A percentile compares a stretch with the other conserved stretches of the same genome.
Evolutionary conservation across 53 echinoderm and acorn worm species (phyloP).

Genomic region (Patiria pectinifera): DNA sequence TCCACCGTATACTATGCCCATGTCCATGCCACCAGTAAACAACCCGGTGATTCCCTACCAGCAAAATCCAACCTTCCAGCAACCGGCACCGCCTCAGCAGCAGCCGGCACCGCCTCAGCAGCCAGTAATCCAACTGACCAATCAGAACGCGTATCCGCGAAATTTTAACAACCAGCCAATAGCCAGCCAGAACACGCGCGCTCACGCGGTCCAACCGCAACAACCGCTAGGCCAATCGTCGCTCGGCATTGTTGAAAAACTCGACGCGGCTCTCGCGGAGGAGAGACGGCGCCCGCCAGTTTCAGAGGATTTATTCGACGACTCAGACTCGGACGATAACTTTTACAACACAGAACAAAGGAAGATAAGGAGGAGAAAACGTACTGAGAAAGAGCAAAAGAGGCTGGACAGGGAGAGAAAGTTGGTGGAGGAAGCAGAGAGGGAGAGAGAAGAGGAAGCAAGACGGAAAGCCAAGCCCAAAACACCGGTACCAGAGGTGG

Average conservation of each 20-base stretch:
- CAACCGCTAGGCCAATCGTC: not conserved
- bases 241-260: slow-evolving; percentile 16
- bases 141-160: not conserved
- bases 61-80: slow-evolving; percentile 10
- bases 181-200: not conserved
- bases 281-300: slow-evolving; percentile 16
- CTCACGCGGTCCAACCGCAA: not conserved
- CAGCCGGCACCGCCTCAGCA: not conserved
- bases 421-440: slow-evolving; percentile 8
- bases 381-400: slow-evolving; percentile 13
- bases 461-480: slow-evolving; percentile 3
- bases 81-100: not conserved
- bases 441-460: slow-evolving; percentile 1
- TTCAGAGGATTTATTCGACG: slow-evolving; percentile 44
- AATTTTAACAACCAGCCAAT: not conserved
- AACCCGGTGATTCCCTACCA: slow-evolving; percentile 1
- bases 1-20: not conserved
- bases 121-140: slow-evolving; percentile 1
- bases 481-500: slow-evolving; percentile 26
- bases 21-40: slow-evolving; percentile 41
- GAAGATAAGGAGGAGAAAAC: slow-evolving; percentile 33
- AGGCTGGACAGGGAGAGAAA: not conserved
- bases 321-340: slow-evolving; percentile 57
- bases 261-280: not conserved
- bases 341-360: slow-evolving; percentile 63